Evolutionary conservation across 2,888 invertebrate species (phyloP), one percentile per base, ranked within the genome.

Genomic region (Dicyrtoma fusca): DNA sequence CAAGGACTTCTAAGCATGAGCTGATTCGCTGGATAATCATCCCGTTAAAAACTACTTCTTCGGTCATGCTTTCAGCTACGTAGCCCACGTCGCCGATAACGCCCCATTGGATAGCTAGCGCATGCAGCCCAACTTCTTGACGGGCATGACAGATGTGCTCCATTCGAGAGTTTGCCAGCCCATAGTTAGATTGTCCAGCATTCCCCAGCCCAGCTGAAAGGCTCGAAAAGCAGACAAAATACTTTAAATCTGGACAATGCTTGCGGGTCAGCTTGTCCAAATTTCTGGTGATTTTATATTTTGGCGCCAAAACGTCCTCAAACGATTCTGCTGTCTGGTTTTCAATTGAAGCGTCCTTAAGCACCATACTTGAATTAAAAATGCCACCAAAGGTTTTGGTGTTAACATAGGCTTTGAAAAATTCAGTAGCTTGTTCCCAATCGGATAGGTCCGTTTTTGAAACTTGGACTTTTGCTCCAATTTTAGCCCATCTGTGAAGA

Each of bases 141-240:
- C 94, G 88, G 81, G 86, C 85, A 83, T 94, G 95, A 82, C 92
- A 92, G 78, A 95, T 89, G 77, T 93, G 87, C 83, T 95, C 94
- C 93, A 95, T 93, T 5, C 91, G 88, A 0, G 94, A 93, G 85
- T 95, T 96, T 53, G 94, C 90, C 86, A 91, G 90, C 34, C 94
- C 95, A 83, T 95, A 95, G 85, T 93, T 94, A 23, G 92, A 89
- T 85, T 96, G 95, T 0, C 95, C 95, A 4, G 91, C 90, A 84
- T 95, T 95, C 79, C 96, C 96, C 21, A 94, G 88, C n/a, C 95
- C 95, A 82, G 95, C 94, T 0, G 92, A 91, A 6, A 95, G 92
- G 19, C 95, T 95, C 0, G 95, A 95, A 85, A 95, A 96, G 23
- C 92, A 89, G 0, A 96, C 94, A 83, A 96, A 96, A 84, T 91